Base-by-base conservation (phyloP, 2,888 invertebrate species). In the Pasiphila rectangulata region DNA sequence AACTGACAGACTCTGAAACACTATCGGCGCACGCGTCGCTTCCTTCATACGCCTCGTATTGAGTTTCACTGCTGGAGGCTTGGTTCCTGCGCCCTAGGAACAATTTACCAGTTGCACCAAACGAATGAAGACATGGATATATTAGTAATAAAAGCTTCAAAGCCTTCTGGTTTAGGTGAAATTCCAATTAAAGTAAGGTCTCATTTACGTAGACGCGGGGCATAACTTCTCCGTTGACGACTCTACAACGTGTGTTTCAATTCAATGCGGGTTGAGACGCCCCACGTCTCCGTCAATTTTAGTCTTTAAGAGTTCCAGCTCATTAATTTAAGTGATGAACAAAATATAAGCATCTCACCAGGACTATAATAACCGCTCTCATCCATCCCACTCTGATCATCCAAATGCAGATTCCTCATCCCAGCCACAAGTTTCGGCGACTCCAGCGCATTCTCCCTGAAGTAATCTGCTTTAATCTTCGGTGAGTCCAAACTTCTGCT, bases 341-440 rank as follows among this genome's bases (percentile, higher is more conserved):
- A 9, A 24, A n/a, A 24, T 10, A 24, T 24, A 9, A 24, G 10
- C 27, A 7, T 34, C 66, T 65, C 38, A 83, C 86, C 87, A 54
- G 88, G 88, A 61, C 88, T 88, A 34, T 88, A 88, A 57, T 88
- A 88, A 15, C 88, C 88, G 52, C 88, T 88, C 57, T 88, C 88
- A 53, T 88, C 88, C 88, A 88, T 88, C 63, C 87, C 87, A 51
- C 82, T 86, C 32, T 75, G 79, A 25, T 88, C 88, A 58, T 88
- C 88, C 59, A 88, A 61, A 62, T 86, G 87, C 30, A 88, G 42
- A 37, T 84, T 85, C 62, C 86, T 77, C 44, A 88, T 49, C 1
- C 86, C 85, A 5, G 82, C 81, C 2, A 85, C 84, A 41, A 87
- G 47, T 45, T 76, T 83, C 0, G 87, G 87, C 0, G 86, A 86